phyloP scores from a whole-genome alignment of 1,140 invertebrate species.

The Lycorma delicatula region DNA sequence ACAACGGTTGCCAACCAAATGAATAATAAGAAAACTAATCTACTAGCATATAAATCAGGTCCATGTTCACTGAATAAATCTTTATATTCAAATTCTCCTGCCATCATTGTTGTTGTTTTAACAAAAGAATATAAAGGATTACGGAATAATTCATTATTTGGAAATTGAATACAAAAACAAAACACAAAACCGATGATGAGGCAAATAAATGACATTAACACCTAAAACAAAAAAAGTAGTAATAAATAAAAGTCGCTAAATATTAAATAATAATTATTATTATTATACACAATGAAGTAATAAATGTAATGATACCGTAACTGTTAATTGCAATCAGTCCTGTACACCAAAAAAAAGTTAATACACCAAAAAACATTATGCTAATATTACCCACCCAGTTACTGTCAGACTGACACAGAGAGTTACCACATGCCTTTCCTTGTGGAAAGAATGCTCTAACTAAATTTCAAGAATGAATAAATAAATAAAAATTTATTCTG shows the following conservation, averaged over 20 bases:
- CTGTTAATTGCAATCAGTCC: no score
- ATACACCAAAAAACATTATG: no score
- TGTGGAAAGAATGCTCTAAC: no score
- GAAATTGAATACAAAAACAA: conserved; percentile 43
- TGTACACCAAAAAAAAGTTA: no score
- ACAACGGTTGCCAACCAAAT: conserved; percentile 35
- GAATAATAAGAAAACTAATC: conserved; percentile 29
- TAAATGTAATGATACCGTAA: no score
- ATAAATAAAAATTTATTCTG: no score
- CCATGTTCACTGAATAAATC: conserved; percentile 31
- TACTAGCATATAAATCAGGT: conserved; percentile 27
- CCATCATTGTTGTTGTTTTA: conserved; percentile 48
- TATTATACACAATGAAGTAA: no score
- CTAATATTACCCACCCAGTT: no score
- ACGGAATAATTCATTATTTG: conserved; percentile 35
- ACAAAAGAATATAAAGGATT: conserved; percentile 39
- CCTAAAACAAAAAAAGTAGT: background rate
- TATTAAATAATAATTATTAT: no score
- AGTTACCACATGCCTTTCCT: no score
- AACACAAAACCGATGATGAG: conserved; percentile 45
- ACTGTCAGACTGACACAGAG: no score
- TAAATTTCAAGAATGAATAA: no score
- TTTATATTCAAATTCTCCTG: conserved; percentile 45
- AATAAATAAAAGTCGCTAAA: background rate
- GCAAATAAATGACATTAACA: conserved; percentile 42